phyloP scores from a whole-genome alignment of 2,113 vertebrate species.

The Vicugna pacos region DNA sequence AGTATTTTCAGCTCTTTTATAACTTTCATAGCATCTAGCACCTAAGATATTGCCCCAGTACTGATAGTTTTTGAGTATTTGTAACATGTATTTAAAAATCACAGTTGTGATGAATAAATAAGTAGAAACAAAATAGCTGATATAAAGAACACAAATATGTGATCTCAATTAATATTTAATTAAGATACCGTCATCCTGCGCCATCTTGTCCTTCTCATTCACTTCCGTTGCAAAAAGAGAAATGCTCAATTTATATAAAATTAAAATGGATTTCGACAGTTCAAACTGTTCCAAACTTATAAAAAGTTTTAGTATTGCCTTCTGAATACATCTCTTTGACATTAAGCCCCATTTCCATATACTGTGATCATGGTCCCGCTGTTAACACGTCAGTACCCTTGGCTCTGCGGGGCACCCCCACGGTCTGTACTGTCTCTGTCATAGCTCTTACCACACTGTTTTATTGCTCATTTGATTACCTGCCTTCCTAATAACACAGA shows the following conservation, averaged over 20 bases:
- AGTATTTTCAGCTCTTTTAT: background rate
- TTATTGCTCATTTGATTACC: background rate
- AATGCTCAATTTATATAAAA: background rate
- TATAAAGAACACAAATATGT: background rate
- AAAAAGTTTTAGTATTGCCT: background rate
- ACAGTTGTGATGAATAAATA: constrained; percentile 1
- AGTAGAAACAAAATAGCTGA: background rate
- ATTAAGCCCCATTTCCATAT: background rate
- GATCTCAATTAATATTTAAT: background rate
- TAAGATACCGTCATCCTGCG: background rate
- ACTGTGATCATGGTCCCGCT: background rate
- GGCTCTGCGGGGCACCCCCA: background rate
- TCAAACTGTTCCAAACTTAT: background rate
- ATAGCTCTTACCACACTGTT: background rate
- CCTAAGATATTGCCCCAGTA: background rate
- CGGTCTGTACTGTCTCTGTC: background rate
- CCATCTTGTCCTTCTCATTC: background rate
- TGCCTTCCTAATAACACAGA: background rate
- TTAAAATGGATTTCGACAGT: background rate
- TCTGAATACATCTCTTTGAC: background rate
- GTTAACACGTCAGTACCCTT: background rate
- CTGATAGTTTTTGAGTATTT: background rate
- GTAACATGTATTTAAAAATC: background rate
- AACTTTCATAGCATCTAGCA: background rate
- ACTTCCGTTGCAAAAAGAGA: background rate